Evolutionary conservation across 2,888 invertebrate species (phyloP).

Genomic region (Eumerus sabulonum): DNA sequence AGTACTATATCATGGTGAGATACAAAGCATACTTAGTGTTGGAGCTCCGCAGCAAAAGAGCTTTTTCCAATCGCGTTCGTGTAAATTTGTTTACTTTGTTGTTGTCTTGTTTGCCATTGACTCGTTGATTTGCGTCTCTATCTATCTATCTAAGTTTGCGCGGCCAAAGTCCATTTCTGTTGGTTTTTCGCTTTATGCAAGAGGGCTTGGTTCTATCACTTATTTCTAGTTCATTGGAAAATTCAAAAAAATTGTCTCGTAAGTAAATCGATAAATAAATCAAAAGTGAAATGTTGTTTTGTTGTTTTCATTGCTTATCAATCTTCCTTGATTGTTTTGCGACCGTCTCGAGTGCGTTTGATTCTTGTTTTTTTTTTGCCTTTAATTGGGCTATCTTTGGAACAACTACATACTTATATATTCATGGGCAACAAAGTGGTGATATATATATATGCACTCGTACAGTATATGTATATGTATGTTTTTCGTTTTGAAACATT

Average conservation of each 20-base stretch:
- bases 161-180: constrained; percentile 40
- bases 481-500: no score
- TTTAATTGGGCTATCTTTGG: not conserved
- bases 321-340: constrained; percentile 1
- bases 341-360: not conserved
- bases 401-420: constrained; percentile 1
- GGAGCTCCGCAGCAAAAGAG: constrained; percentile 26
- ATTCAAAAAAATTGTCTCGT: not conserved
- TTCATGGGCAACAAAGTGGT: not conserved
- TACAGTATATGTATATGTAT: no score
- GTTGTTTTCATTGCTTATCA: constrained; percentile 26
- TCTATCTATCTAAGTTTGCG: constrained; percentile 13
- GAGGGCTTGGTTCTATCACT: constrained; percentile 19
- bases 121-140: no score
- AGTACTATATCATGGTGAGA: not conserved
- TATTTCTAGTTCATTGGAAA: not conserved
- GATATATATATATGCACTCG: no score
- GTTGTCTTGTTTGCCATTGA: constrained; percentile 5
- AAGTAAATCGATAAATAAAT: constrained; percentile 9
- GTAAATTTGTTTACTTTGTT: constrained; percentile 28
- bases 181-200: constrained; percentile 6
- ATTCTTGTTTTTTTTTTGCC: not conserved
- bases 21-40: not conserved
- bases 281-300: constrained; percentile 33
- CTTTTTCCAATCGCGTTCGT: constrained; percentile 15